Percentiles rank a stretch among this genome's conserved stretches.
Conservation (phyloP, 2,113 vertebrate genomes). For the Takifugu flavidus region DNA sequence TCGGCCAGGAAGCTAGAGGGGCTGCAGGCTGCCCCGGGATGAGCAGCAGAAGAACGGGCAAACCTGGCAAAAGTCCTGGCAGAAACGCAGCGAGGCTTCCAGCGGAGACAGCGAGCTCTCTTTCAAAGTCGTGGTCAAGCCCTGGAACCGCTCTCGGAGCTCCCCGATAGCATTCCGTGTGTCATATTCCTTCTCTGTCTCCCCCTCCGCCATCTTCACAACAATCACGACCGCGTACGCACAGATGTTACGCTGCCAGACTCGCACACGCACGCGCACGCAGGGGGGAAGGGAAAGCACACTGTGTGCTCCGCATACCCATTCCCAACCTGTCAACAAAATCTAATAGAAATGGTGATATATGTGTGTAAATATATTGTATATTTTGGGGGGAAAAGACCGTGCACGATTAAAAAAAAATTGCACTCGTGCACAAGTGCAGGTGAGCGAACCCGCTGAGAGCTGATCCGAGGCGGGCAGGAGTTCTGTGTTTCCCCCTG, state of each 20-base stretch:
- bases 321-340: not conserved
- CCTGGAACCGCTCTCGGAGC: slow-evolving; percentile 83
- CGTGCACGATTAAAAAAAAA: too few relatives aligned
- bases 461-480: not conserved
- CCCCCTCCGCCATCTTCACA: slow-evolving; percentile 99
- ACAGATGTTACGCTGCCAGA: slow-evolving; percentile 77
- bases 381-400: too few relatives aligned
- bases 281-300: slow-evolving; percentile 38
- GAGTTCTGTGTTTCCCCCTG: not conserved
- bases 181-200: slow-evolving; percentile 90
- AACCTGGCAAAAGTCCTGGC: slow-evolving; percentile 95
- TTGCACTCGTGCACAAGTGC: too few relatives aligned
- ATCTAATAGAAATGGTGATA: too few relatives aligned
- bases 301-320: slow-evolving; percentile 25
- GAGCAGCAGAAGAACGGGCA: slow-evolving; percentile 61
- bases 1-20: slow-evolving; percentile 71
- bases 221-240: slow-evolving; percentile 95
- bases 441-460: not conserved
- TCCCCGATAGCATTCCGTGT: slow-evolving; percentile 80
- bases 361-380: too few relatives aligned
- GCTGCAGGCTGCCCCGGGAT: slow-evolving; percentile 68
- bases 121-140: slow-evolving; percentile 80
- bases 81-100: slow-evolving; percentile 89
- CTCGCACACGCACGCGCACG: slow-evolving; percentile 71
- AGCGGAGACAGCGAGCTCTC: slow-evolving; percentile 77